Evolutionary conservation across 2,888 invertebrate species (phyloP).

Genomic region (Aphodius sticticus): DNA sequence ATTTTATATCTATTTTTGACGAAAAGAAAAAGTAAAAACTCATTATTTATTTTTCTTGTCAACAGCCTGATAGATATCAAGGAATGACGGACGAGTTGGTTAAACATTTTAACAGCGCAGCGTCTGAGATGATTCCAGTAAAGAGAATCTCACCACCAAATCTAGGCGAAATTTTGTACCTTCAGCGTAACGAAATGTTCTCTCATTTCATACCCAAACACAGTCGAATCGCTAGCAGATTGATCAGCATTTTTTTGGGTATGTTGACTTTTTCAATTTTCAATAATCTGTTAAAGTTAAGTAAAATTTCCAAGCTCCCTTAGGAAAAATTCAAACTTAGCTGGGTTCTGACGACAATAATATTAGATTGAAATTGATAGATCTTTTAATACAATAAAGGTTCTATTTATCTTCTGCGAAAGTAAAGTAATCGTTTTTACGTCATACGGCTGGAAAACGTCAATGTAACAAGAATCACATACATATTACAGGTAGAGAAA

Average conservation of each 20-base stretch:
- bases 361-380: too few relatives aligned
- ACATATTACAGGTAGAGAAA: too few relatives aligned
- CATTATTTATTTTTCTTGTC: not conserved
- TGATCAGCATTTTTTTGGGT: conserved; percentile 76
- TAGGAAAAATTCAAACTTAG: too few relatives aligned
- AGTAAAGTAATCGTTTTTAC: too few relatives aligned
- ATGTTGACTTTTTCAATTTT: conserved; percentile 6
- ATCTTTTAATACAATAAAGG: too few relatives aligned
- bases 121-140: conserved; percentile 62
- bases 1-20: too few relatives aligned
- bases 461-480: too few relatives aligned
- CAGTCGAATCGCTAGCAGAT: conserved; percentile 72
- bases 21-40: not conserved
- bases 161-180: conserved; percentile 64
- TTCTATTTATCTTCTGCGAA: too few relatives aligned
- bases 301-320: conserved; percentile 43
- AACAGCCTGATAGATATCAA: conserved; percentile 63
- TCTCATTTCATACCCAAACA: conserved; percentile 79
- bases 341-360: too few relatives aligned
- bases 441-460: too few relatives aligned
- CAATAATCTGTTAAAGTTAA: not conserved
- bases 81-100: conserved; percentile 67
- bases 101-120: conserved; percentile 68
- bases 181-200: conserved; percentile 71
- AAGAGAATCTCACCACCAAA: conserved; percentile 65